Base-by-base conservation (phyloP, 2,113 vertebrate genomes). In the Sminthopsis crassicaudata region DNA sequence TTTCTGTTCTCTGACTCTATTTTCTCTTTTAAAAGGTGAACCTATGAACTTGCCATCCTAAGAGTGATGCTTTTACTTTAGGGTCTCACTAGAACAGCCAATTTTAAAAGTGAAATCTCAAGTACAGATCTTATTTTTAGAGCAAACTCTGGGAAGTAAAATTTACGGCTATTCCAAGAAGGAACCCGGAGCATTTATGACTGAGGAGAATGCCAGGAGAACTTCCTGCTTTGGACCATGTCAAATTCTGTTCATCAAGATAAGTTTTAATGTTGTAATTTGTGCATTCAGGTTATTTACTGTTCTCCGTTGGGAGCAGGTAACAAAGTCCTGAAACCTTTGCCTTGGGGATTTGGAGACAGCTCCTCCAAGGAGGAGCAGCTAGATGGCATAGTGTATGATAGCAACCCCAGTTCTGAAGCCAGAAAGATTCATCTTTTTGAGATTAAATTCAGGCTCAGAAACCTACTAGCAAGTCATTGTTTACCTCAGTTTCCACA, bases 351-450 rank as follows among this genome's bases (percentile, higher is more conserved):
- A 46, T 94, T 93, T 90, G 55, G 67, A 93, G 67, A 88, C 30
- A 91, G 22, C 27, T 26, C 16, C 53, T 10, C 23, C 30, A 30
- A 12, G 30, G 30, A 1, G 16, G 26, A 7, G 27, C 67, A 84
- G 16, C 36, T 42, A 42, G 67, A n/a, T 42, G 36, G n/a, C 67
- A 84, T 7, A 84, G 7, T 22, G 6, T 51, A 51, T 51, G 5
- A 42, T 84, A n/a, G 36, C n/a, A 0, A 0, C 7, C 16, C 4
- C 5, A 42, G 36, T 6, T 0, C 19, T n/a, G 16, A 19, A 84
- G 5, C n/a, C n/a, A n/a, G 5, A 36, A 84, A 84, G 67, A 84
- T n/a, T 42, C n/a, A n/a, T 84, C 36, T 84, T 84, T 6, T n/a
- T 84, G n/a, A 42, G 6, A 42, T 84, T 36, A 84, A 84, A 84